These are phyloP conservation scores for Ophion costatus DNA, from an alignment of 2,888 invertebrate species.

Conservation along the genomic window DNA sequence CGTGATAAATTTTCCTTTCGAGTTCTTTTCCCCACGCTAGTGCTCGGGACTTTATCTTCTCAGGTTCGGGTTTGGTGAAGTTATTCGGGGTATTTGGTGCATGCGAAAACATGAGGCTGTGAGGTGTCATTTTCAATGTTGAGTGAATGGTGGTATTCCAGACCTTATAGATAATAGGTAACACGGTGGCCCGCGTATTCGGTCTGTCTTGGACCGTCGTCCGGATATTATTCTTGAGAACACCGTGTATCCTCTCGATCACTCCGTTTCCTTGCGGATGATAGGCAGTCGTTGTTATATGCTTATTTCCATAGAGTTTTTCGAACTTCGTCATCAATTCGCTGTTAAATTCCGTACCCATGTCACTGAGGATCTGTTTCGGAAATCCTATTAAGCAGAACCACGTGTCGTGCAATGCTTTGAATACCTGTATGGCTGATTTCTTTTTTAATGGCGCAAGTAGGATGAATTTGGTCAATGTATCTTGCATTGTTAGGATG, in stretches of 20 bases:
- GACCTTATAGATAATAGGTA: conserved; percentile 39
- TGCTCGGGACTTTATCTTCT: conserved; percentile 25
- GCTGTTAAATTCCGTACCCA: conserved; percentile 33
- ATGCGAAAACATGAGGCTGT: conserved; percentile 38
- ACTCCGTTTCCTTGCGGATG: conserved; percentile 30
- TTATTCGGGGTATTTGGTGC: conserved; percentile 33
- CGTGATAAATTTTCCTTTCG: conserved; percentile 26
- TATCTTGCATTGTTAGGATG: conserved; percentile 35
- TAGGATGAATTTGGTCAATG: conserved; percentile 31
- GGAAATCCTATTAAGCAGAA: conserved; percentile 41
- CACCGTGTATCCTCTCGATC: conserved; percentile 40
- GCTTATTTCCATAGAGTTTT: conserved; percentile 31
- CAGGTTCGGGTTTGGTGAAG: conserved; percentile 30
- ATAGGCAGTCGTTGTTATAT: conserved; percentile 33
- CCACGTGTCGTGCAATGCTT: conserved; percentile 36
- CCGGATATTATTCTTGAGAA: conserved; percentile 39
- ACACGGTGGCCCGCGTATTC: conserved; percentile 28
- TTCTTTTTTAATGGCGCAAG: conserved; percentile 30
- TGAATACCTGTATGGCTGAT: conserved; percentile 25
- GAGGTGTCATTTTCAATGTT: conserved; percentile 26
- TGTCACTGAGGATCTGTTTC: conserved; percentile 35
- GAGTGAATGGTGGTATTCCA: conserved; percentile 42
- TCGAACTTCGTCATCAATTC: conserved; percentile 28
- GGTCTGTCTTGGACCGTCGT: conserved; percentile 27
- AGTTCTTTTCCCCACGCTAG: conserved; percentile 28